Evolutionary conservation across 2,888 invertebrate genomes (phyloP), one percentile per base, ranked within the genome.

Genomic region (Aleiodes leptofemur): DNA sequence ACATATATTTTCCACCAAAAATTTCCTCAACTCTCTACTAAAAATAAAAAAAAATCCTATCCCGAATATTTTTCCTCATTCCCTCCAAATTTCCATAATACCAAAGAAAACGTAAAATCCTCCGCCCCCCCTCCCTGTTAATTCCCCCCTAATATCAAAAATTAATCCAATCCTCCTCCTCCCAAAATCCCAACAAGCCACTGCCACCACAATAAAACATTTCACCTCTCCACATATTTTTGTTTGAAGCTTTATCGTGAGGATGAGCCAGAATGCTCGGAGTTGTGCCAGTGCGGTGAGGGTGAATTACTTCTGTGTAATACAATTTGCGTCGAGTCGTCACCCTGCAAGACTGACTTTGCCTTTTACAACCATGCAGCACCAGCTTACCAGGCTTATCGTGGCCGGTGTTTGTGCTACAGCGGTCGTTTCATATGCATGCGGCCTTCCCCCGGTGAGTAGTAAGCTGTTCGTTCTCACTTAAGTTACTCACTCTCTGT

Each of bases 401-500:
- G 96, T 55, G 96, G 97, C 55, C 93, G 96, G 76, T 97, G 97
- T 90, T 93, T 96, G 83, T 97, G 97, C 90, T 97, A 97, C 91
- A 96, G 96, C 29, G 96, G 97, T 50, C 94, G 95, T 79, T 97
- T 97, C 90, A 96, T 97, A 90, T 97, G 97, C 91, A 96, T 96
- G 95, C 93, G 96, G 85, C 97, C 97, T 73, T 92, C 93, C 79
- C 93, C 93, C 78, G 93, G 93, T 91, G 91, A 92, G 87, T 82
- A 64, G 48, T 70, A 56, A 70, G 59, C 16, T 48, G 48, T 57
- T 14, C n/a, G 55, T 48, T 34, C 56, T 38, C 31, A 31, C n/a
- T n/a, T 61, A 31, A 11, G 6, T 61, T 51, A 16, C 14, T 48
- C 23, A 50, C 29, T 66, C 29, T 50, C 9, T 50, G 14, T 66